These are phyloP conservation scores for Xestia xanthographa DNA, from an alignment of 2,888 invertebrate genomes.

Conservation along the genomic window DNA sequence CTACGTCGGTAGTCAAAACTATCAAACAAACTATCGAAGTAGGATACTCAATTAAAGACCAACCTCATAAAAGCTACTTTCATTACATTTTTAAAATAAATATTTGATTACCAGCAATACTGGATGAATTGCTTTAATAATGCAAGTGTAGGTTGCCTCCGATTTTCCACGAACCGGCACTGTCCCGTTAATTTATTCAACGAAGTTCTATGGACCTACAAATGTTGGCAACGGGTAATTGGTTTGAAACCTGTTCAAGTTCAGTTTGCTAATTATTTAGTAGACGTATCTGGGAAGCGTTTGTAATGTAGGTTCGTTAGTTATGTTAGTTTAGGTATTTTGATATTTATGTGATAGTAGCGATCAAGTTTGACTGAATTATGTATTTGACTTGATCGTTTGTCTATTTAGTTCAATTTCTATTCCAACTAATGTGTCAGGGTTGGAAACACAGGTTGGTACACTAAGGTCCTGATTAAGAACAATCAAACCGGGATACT, in stretches of 20 bases:
- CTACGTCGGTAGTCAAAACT: too few species aligned
- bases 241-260: slow-evolving; percentile 14
- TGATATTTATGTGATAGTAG: background rate
- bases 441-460: too few species aligned
- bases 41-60: background rate
- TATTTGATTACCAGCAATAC: slow-evolving; percentile 37
- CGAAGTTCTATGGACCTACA: background rate
- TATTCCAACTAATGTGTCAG: background rate
- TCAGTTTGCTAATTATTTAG: slow-evolving; percentile 22
- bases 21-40: background rate
- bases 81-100: slow-evolving; percentile 27
- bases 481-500: too few species aligned
- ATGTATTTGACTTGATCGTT: background rate
- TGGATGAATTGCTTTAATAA: slow-evolving; percentile 28
- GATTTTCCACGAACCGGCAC: background rate
- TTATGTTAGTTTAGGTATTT: background rate
- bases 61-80: background rate
- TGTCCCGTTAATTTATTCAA: slow-evolving; percentile 34
- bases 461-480: too few species aligned
- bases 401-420: background rate
- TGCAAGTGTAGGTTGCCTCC: slow-evolving; percentile 36
- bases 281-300: background rate
- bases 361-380: background rate
- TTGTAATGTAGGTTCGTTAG: background rate
- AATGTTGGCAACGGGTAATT: slow-evolving; percentile 14